Conservation (phyloP, 2,888 invertebrate genomes). For the Atherix ibis region DNA sequence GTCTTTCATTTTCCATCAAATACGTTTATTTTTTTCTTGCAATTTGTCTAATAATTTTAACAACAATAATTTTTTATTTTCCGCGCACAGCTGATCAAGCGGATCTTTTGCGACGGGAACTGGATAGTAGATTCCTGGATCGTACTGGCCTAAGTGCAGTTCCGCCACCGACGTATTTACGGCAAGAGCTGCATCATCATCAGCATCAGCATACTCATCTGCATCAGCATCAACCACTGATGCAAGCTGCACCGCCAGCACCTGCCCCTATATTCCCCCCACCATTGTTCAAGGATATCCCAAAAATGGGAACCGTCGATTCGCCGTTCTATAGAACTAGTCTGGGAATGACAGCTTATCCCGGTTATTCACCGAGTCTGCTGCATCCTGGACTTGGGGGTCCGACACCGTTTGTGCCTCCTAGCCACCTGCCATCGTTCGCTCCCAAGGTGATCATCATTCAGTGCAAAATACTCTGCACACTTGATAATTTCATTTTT, state of each 20-base stretch:
- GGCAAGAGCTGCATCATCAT: conserved; percentile 85
- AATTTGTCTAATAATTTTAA: not conserved
- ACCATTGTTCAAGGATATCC: conserved; percentile 73
- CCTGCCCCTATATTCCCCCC: conserved; percentile 39
- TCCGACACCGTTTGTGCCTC: conserved; percentile 76
- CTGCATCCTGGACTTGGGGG: conserved; percentile 62
- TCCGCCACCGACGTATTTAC: conserved; percentile 41
- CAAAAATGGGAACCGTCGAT: conserved; percentile 64
- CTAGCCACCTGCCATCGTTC: conserved; percentile 70
- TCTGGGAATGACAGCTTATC: conserved; percentile 60
- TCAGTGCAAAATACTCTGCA: too few species aligned
- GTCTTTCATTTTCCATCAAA: conserved; percentile 6
- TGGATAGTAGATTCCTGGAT: conserved; percentile 80
- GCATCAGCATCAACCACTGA: conserved; percentile 66
- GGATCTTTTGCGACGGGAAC: conserved; percentile 72
- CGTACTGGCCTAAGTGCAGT: conserved; percentile 52
- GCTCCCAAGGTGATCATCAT: conserved; percentile 71
- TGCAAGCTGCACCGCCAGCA: conserved; percentile 43
- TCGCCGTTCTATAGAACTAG: conserved; percentile 60
- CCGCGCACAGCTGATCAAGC: conserved; percentile 44
- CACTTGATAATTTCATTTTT: not conserved
- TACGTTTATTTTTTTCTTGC: not conserved
- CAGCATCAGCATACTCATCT: conserved; percentile 86
- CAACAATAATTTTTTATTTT: conserved; percentile 1
- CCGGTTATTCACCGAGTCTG: conserved; percentile 59